phyloP scores from a whole-genome alignment of 2,888 invertebrate species.

The Pseudoips prasinana region DNA sequence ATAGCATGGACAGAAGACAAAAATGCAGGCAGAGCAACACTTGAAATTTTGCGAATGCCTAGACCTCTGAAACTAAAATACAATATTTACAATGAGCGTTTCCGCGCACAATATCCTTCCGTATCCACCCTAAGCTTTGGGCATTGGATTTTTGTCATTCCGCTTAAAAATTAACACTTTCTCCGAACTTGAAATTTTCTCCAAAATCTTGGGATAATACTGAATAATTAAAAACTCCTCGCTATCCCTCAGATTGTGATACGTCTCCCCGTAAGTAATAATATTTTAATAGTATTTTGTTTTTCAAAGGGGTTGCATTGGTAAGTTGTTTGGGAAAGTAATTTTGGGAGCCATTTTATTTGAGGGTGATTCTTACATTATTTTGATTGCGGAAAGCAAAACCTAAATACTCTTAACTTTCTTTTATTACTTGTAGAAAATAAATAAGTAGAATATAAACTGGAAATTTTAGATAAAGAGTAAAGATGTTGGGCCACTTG shows the following conservation, averaged over 20 bases:
- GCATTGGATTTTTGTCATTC: conserved; percentile 52
- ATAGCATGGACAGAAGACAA: too few relatives aligned
- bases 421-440: too few relatives aligned
- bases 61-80: too few relatives aligned
- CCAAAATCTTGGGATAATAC: conserved; percentile 49
- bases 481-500: too few relatives aligned
- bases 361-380: too few relatives aligned
- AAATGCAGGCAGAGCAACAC: too few relatives aligned
- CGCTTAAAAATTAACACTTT: conserved; percentile 72
- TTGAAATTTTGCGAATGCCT: too few relatives aligned
- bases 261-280: conserved; percentile 47
- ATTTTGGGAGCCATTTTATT: background rate
- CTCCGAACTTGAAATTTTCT: conserved; percentile 41
- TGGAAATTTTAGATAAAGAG: too few relatives aligned
- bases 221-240: conserved; percentile 61
- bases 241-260: conserved; percentile 39
- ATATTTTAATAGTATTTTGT: conserved; percentile 49
- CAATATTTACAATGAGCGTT: too few relatives aligned
- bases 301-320: conserved; percentile 1
- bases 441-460: too few relatives aligned
- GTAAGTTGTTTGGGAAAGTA: background rate
- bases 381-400: background rate
- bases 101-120: conserved; percentile 6
- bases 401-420: too few relatives aligned
- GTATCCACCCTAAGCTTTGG: conserved; percentile 27